phyloP scores from a whole-genome alignment of 2,113 vertebrate species.

The Cettia cetti region DNA sequence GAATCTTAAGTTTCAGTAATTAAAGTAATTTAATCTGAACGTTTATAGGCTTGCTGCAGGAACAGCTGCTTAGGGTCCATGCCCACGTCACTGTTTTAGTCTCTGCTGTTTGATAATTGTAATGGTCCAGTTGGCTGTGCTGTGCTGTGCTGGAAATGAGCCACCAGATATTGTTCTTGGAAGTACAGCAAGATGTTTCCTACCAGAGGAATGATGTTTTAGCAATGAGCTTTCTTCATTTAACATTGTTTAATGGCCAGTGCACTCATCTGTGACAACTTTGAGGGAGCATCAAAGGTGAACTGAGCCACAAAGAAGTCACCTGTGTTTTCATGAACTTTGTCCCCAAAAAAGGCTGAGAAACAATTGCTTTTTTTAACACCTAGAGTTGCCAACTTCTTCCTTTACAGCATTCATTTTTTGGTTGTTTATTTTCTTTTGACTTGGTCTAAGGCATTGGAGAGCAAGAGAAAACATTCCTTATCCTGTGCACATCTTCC shows the following conservation, averaged over 20 bases:
- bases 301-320: not conserved
- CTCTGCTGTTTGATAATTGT: not conserved
- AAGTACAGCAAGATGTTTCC: not conserved
- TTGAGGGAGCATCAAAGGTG: not conserved
- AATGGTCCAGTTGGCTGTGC: constrained; percentile 21
- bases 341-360: not conserved
- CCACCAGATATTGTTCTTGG: not conserved
- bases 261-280: not conserved
- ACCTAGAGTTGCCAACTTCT: not conserved
- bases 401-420: not conserved
- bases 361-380: not conserved
- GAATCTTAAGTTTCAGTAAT: constrained; percentile 59
- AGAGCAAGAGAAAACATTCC: not conserved
- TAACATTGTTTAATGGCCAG: not conserved
- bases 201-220: not conserved
- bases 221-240: not conserved
- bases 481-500: not conserved
- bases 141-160: not conserved
- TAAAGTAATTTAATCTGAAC: constrained; percentile 34
- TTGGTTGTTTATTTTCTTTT: not conserved
- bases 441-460: not conserved
- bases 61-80: not conserved
- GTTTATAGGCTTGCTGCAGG: not conserved
- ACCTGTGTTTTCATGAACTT: not conserved
- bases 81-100: not conserved